Conservation (phyloP, 2,797 vertebrate genomes). For the Acipenser ruthenus region DNA sequence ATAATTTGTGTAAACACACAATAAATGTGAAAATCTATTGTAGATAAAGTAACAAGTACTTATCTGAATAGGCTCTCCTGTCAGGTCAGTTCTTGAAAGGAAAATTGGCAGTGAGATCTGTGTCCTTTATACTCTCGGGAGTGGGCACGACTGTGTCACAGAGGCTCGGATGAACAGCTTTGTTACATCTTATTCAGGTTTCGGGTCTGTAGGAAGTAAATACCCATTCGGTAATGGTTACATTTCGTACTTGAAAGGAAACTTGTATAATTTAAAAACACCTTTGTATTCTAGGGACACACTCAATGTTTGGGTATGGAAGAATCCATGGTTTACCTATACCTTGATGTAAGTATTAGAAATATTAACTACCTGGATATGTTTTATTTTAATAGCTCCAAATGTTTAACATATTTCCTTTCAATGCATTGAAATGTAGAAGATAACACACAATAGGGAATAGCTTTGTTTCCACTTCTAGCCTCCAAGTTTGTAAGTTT, state of each 20-base stretch:
- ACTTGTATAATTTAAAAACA: too few species aligned
- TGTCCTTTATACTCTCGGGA: too few species aligned
- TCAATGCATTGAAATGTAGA: not conserved
- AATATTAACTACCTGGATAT: not conserved
- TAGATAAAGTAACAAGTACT: too few species aligned
- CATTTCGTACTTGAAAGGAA: constrained; percentile 7
- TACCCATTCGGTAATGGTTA: not conserved
- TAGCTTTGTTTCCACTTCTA: not conserved
- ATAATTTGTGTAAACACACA: too few species aligned
- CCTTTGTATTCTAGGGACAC: constrained; percentile 36
- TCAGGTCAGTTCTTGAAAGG: too few species aligned
- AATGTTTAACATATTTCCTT: not conserved
- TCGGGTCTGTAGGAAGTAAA: too few species aligned
- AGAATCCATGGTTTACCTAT: constrained; percentile 50
- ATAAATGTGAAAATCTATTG: too few species aligned
- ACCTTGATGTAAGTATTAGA: constrained; percentile 54
- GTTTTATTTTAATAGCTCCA: too few species aligned
- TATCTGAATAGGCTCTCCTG: too few species aligned
- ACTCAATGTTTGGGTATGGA: constrained; percentile 41
- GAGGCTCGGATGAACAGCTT: not conserved
- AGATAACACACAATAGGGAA: too few species aligned
- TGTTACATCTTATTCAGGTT: not conserved
- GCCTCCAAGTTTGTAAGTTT: not conserved
- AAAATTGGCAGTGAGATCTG: too few species aligned
- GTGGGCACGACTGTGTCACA: not conserved